These are phyloP conservation scores for Plusia festucae DNA, from an alignment of 2,888 invertebrate genomes.

Conservation along the genomic window DNA sequence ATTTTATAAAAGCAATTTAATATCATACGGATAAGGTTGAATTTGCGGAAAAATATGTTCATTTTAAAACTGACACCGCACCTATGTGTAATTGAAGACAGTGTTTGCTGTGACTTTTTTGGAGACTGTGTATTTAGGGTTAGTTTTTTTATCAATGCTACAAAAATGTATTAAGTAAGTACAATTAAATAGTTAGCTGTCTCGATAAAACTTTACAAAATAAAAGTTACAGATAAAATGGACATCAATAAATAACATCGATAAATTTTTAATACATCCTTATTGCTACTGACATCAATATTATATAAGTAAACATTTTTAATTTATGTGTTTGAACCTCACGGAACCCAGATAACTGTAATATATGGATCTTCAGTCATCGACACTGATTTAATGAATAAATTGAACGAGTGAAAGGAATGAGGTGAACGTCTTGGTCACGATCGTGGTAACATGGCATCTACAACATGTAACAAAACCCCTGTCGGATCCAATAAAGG, in stretches of 20 bases:
- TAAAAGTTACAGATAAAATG: neutral
- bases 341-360: conserved; percentile 7
- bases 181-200: too few relatives aligned
- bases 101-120: too few relatives aligned
- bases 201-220: neutral
- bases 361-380: conserved; percentile 26
- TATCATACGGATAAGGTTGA: too few relatives aligned
- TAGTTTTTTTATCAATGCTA: too few relatives aligned
- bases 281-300: neutral
- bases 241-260: neutral
- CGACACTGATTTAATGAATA: conserved; percentile 50
- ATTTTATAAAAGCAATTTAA: too few relatives aligned
- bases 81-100: too few relatives aligned
- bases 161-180: too few relatives aligned
- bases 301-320: conserved; percentile 26
- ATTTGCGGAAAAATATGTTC: too few relatives aligned
- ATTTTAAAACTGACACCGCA: too few relatives aligned
- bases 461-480: too few relatives aligned
- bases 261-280: neutral
- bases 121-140: too few relatives aligned
- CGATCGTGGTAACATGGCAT: neutral
- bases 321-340: conserved; percentile 30
- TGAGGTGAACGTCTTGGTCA: conserved; percentile 48
- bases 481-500: too few relatives aligned
- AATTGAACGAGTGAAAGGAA: conserved; percentile 51